phyloP scores from a whole-genome alignment of 2,888 invertebrate genomes.

The Thumatha senex region DNA sequence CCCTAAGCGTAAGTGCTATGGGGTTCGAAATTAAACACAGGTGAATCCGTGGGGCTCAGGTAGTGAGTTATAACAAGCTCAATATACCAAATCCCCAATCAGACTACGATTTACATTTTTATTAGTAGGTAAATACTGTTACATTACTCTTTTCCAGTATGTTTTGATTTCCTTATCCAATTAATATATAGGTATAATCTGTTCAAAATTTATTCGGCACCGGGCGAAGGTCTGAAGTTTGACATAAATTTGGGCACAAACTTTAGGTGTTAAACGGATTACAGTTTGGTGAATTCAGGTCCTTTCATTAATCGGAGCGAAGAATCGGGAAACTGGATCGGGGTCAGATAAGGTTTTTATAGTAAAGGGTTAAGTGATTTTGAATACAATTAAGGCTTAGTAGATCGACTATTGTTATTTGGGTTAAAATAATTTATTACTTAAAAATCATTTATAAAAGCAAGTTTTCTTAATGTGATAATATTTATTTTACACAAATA shows the following conservation, averaged over 20 bases:
- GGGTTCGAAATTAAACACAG: too few species aligned
- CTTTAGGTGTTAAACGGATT: constrained; percentile 64
- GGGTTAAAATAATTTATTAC: background rate
- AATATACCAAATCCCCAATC: too few species aligned
- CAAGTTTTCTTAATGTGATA: too few species aligned
- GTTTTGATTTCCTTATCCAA: constrained; percentile 41
- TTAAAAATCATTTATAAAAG: too few species aligned
- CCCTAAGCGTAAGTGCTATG: too few species aligned
- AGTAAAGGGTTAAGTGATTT: constrained; percentile 34
- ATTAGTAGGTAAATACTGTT: constrained; percentile 20
- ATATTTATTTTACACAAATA: background rate
- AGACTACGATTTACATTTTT: constrained; percentile 19
- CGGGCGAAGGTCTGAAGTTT: constrained; percentile 39
- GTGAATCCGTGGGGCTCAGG: too few species aligned
- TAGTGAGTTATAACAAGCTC: too few species aligned
- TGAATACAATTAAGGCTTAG: constrained; percentile 20
- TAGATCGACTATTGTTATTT: background rate
- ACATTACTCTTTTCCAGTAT: constrained; percentile 12
- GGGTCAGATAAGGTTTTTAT: constrained; percentile 31
- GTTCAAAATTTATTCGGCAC: constrained; percentile 45
- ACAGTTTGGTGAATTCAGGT: constrained; percentile 47
- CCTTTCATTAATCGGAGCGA: constrained; percentile 51
- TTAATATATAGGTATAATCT: constrained; percentile 58
- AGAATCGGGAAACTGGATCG: constrained; percentile 27
- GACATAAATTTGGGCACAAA: constrained; percentile 46